Percentiles rank a stretch among this genome's conserved stretches.
Evolutionary conservation across 2,113 vertebrate species (phyloP).

Genomic region (Rhea pennata): DNA sequence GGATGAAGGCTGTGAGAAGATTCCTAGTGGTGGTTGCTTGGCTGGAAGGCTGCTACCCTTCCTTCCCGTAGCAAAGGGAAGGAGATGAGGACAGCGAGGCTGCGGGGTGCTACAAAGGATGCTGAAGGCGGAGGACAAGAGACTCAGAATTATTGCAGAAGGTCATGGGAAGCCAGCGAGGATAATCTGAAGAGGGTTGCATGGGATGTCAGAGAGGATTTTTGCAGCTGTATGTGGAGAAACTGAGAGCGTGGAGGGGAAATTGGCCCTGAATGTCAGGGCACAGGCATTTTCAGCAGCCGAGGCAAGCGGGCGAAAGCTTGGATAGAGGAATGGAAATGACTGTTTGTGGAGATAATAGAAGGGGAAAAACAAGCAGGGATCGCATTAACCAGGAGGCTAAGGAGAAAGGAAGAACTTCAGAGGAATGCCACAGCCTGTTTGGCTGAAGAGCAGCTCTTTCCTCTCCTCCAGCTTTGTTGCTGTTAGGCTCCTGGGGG

Average conservation of each 20-base stretch:
- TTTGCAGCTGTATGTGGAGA: neutral
- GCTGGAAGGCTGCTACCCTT: neutral
- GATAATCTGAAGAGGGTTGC: neutral
- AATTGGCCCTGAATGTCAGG: neutral
- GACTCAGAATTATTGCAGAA: neutral
- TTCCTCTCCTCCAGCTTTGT: neutral
- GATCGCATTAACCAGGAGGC: neutral
- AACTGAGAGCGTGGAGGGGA: neutral
- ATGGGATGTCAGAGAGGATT: neutral
- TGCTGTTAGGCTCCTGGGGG: neutral
- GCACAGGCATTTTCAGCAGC: neutral
- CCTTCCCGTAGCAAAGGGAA: neutral
- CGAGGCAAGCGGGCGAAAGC: neutral
- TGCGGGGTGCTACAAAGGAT: fast-evolving
- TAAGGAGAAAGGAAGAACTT: neutral
- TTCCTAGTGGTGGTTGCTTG: no score
- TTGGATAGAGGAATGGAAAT: neutral
- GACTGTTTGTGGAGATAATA: neutral
- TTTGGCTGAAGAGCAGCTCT: neutral
- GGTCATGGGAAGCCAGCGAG: neutral
- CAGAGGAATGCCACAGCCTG: neutral
- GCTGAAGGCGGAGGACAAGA: neutral
- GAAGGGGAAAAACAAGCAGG: neutral
- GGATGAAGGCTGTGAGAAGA: neutral
- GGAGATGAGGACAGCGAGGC: neutral